phyloP scores from a whole-genome alignment of 2,113 vertebrate species.

The Perca fluviatilis region DNA sequence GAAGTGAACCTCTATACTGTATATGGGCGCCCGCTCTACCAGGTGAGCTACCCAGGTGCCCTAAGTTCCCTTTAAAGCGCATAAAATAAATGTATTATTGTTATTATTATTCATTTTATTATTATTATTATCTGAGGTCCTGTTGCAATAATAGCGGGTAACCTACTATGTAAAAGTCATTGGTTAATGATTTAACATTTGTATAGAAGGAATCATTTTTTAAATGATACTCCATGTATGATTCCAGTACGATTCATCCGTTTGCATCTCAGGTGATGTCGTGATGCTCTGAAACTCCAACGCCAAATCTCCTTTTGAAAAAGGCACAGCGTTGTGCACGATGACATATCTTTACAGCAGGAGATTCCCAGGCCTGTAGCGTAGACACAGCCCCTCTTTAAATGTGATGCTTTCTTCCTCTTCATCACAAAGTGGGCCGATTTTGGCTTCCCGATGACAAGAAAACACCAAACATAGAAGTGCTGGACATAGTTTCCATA shows the following conservation, averaged over 20 bases:
- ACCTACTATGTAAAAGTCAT: no score
- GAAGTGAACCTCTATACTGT: no score
- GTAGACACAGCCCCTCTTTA: no score
- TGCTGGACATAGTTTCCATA: slow-evolving; percentile 83
- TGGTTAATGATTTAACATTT: background rate
- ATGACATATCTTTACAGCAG: background rate
- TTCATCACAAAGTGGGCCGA: slow-evolving; percentile 60
- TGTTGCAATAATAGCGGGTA: no score
- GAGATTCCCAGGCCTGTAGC: background rate
- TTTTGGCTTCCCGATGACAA: slow-evolving; percentile 64
- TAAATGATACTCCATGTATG: background rate
- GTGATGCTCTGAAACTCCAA: background rate
- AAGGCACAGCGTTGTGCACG: background rate
- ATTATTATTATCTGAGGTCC: background rate
- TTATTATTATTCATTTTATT: no score
- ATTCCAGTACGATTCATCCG: background rate
- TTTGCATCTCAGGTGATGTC: background rate
- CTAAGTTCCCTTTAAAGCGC: no score
- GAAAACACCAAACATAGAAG: slow-evolving; percentile 66
- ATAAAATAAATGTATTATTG: no score
- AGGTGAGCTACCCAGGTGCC: no score
- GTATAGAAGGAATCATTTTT: background rate
- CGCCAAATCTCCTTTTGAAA: background rate
- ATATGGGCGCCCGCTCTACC: no score
- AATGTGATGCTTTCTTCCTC: slow-evolving; percentile 48